Evolutionary conservation across 1,140 invertebrate genomes (phyloP).

Genomic region (Diorhabda sublineata): DNA sequence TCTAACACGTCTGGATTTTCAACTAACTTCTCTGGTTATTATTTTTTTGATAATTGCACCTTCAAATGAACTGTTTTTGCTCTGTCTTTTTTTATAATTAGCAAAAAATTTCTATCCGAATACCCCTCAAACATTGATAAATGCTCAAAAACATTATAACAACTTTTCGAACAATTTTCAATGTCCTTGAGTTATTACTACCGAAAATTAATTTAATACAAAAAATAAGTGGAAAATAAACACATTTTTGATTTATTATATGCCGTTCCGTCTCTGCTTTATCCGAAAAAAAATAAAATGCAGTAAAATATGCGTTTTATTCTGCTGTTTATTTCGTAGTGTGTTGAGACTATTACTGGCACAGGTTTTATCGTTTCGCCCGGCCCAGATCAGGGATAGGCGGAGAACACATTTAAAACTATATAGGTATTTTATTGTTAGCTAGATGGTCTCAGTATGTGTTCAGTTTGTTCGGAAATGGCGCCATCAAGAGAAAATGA

Average conservation of each 20-base stretch:
- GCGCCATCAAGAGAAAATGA: background rate
- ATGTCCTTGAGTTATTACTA: no score
- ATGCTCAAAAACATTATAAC: no score
- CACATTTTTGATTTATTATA: no score
- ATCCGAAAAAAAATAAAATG: constrained; percentile 9
- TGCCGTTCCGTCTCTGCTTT: background rate
- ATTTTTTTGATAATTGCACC: no score
- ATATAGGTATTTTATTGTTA: constrained; percentile 15
- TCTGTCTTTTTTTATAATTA: no score
- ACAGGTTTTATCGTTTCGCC: constrained; percentile 16
- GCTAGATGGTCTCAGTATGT: background rate
- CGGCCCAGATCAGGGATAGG: constrained; percentile 6
- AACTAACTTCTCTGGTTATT: no score
- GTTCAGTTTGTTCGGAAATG: constrained; percentile 3
- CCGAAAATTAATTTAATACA: background rate
- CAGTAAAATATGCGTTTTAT: constrained; percentile 16
- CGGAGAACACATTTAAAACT: constrained; percentile 12
- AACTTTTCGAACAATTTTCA: no score
- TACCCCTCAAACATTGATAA: no score
- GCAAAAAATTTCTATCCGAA: no score
- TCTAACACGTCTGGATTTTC: no score
- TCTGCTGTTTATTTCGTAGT: constrained; percentile 13
- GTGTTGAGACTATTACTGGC: constrained; percentile 19
- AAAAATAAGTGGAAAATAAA: background rate
- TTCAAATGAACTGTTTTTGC: no score